Evolutionary conservation across 2,113 vertebrate genomes (phyloP).

Genomic region (Loxodonta africana): DNA sequence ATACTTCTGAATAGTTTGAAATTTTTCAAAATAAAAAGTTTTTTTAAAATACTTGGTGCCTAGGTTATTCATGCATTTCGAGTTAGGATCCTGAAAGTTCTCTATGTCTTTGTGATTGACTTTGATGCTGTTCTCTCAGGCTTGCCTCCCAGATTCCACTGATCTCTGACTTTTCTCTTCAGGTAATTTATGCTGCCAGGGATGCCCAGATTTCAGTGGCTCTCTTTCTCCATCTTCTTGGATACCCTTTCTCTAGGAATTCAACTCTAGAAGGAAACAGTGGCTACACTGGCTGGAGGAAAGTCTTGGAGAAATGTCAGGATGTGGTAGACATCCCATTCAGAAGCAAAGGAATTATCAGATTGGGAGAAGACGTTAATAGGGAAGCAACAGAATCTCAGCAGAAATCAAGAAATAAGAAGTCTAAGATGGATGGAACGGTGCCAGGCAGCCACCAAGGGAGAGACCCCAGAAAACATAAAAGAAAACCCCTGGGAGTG

Average conservation of each 20-base stretch:
- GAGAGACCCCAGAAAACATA: conserved; percentile 94
- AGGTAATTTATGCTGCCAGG: conserved; percentile 96
- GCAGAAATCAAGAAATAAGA: conserved; percentile 87
- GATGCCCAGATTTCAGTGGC: conserved; percentile 97
- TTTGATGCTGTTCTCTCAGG: conserved; percentile 21
- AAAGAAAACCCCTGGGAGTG: conserved; percentile 94
- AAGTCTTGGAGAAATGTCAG: conserved; percentile 90
- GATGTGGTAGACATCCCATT: conserved; percentile 95
- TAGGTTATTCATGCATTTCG: not conserved
- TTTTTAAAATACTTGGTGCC: not conserved
- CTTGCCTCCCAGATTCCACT: conserved; percentile 36
- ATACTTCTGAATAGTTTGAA: conserved; percentile 16
- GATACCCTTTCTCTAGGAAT: conserved; percentile 83
- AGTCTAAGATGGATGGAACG: conserved; percentile 82
- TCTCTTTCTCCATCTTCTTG: conserved; percentile 95
- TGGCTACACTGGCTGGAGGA: conserved; percentile 85
- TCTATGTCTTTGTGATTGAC: not conserved
- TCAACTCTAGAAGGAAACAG: conserved; percentile 61
- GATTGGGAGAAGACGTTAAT: conserved; percentile 85
- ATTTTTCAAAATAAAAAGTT: conserved; percentile 28
- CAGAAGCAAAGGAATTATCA: conserved; percentile 86
- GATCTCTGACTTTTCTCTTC: conserved; percentile 75
- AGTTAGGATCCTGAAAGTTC: not conserved
- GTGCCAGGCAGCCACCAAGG: conserved; percentile 90
- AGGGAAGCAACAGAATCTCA: conserved; percentile 83